These are phyloP conservation scores for Drosophila arawakana DNA, from an alignment of 1,140 invertebrate genomes.

Conservation along the genomic window DNA sequence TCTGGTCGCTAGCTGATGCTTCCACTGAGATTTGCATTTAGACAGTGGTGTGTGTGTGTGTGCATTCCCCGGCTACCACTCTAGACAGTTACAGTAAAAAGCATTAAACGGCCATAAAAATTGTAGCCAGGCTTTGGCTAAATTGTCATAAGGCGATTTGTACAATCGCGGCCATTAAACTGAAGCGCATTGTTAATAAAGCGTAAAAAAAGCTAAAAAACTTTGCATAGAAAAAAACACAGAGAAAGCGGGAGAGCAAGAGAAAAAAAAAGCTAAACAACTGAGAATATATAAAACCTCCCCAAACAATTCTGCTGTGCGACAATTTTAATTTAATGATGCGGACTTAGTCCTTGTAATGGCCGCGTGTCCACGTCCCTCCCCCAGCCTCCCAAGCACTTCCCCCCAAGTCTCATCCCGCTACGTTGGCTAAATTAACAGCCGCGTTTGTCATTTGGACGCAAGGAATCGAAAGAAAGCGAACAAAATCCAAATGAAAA, in stretches of 20 bases:
- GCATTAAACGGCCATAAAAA: slow-evolving; percentile 78
- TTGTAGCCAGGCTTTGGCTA: slow-evolving; percentile 65
- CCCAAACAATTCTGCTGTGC: slow-evolving; percentile 57
- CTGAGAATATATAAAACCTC: slow-evolving; percentile 29
- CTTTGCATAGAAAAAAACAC: slow-evolving; percentile 50
- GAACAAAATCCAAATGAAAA: slow-evolving; percentile 59
- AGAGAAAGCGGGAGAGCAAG: slow-evolving; percentile 3
- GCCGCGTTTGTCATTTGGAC: slow-evolving; percentile 70
- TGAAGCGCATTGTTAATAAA: slow-evolving; percentile 80
- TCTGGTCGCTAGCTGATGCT: slow-evolving; percentile 54
- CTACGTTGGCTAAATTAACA: slow-evolving; percentile 79
- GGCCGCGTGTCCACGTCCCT: slow-evolving; percentile 53
- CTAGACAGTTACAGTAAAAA: slow-evolving; percentile 65
- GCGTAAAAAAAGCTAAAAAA: slow-evolving; percentile 60
- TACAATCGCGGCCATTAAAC: slow-evolving; percentile 79
- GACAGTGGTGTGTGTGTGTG: slow-evolving; percentile 3
- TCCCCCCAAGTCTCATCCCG: slow-evolving; percentile 22
- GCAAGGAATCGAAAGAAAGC: slow-evolving; percentile 40
- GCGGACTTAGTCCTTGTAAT: slow-evolving; percentile 83
- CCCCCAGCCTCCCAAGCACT: not conserved
- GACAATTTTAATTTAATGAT: slow-evolving; percentile 83
- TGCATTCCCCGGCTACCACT: not conserved
- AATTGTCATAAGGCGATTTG: slow-evolving; percentile 83
- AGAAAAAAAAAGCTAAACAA: slow-evolving; percentile 5
- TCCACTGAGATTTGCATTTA: slow-evolving; percentile 68